Base-by-base conservation (phyloP, 2,113 vertebrate genomes). In the Sceloporus undulatus region DNA sequence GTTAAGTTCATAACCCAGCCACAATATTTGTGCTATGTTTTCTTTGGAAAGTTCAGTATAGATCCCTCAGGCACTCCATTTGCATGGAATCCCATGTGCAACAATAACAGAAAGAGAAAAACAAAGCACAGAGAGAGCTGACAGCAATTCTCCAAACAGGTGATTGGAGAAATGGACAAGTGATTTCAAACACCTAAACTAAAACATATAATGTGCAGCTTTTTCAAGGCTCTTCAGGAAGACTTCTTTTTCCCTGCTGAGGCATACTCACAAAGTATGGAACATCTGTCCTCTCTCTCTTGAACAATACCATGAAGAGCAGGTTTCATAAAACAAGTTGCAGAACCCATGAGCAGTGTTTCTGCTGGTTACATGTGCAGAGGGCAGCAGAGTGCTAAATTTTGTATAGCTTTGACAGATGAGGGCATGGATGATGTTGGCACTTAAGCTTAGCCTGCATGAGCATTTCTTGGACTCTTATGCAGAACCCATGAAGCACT, bases 61-160 rank as follows among this genome's bases (percentile, higher is more conserved):
- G 92, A 92, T 95, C 94, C 91, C 94, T 92, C 90, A 93, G 94
- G 93, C 92, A 74, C 82, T 93, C 65, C 87, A 94, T 96, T 94
- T 93, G 85, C 89, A 93, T 93, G 85, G 0, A 3, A 90, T 85
- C 91, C 92, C 92, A 70, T 75, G 10, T 92, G 94, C 94, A 86
- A 87, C 71, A 68, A 48, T 10, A 92, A 27, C 40, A 90, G 88
- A 0, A 11, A 87, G 27, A 70, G 85, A 23, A 78, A 90, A 90
- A 89, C 13, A 77, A 92, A 92, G 89, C 87, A 94, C 95, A 93
- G 90, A 95, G 90, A 95, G 29, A 91, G 93, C 59, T 93, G 77
- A 90, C 87, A 93, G 86, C 93, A 86, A 29, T 34, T 95, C 78
- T 91, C 91, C n/a, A 94, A 92, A 90, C 76, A 90, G 62, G 71